Evolutionary conservation across 92 coral and sea anemone genomes (phyloP).

Genomic region (Porites lobata): DNA sequence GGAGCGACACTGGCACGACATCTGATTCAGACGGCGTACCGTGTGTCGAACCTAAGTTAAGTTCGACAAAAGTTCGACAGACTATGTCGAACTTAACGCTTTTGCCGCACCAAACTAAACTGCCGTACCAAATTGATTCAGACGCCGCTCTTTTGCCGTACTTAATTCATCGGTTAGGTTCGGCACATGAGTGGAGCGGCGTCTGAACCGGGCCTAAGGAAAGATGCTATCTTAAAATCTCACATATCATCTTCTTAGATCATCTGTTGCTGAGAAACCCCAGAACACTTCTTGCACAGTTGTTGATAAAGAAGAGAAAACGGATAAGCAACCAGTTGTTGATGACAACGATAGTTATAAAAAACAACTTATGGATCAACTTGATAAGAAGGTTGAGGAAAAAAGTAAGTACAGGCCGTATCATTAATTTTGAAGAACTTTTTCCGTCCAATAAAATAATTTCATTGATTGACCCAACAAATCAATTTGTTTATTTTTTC

Average conservation of each 20-base stretch:
- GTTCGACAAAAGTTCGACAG: no score
- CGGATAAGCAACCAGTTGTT: background rate
- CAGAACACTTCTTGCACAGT: background rate
- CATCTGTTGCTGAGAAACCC: background rate
- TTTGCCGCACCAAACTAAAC: no score
- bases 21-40: no score
- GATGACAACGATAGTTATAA: slow-evolving; percentile 43
- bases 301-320: background rate
- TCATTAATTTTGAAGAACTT: background rate
- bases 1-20: no score
- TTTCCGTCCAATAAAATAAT: no score
- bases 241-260: background rate
- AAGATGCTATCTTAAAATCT: background rate
- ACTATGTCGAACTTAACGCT: no score
- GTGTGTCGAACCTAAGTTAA: no score
- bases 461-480: background rate
- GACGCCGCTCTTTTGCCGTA: no score
- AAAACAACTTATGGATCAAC: slow-evolving; percentile 72
- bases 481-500: background rate
- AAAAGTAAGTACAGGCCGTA: slow-evolving; percentile 61
- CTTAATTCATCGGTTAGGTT: no score
- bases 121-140: no score
- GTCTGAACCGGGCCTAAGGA: no score
- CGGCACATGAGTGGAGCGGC: no score
- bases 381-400: slow-evolving; percentile 87